Evolutionary conservation across 2,888 invertebrate species (phyloP).

Genomic region (Ectobius pallidus): DNA sequence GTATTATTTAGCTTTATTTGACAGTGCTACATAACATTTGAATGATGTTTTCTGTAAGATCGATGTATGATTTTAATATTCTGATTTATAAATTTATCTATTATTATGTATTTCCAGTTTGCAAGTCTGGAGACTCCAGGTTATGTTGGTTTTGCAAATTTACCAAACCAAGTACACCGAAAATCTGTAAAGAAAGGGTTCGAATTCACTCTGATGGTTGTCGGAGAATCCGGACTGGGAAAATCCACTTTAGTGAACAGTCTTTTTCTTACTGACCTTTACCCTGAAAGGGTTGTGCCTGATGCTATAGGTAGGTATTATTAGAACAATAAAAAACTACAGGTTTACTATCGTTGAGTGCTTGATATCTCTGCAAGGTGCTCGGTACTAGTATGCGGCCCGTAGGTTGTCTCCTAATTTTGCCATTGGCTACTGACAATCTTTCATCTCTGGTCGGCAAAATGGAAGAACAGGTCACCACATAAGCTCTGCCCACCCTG

Average conservation of each 20-base stretch:
- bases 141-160: constrained; percentile 92
- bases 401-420: too few species aligned
- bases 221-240: constrained; percentile 88
- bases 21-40: too few species aligned
- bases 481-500: too few species aligned
- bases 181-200: constrained; percentile 98
- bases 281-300: constrained; percentile 89
- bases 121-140: constrained; percentile 84
- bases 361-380: too few species aligned
- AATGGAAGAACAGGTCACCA: too few species aligned
- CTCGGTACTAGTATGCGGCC: too few species aligned
- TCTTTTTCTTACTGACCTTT: constrained; percentile 91
- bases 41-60: too few species aligned
- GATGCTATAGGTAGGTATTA: constrained; percentile 77
- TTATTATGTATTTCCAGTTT: constrained; percentile 64
- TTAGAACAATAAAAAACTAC: not conserved
- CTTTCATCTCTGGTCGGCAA: too few species aligned
- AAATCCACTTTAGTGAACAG: constrained; percentile 97
- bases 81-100: too few species aligned
- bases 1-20: too few species aligned
- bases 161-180: constrained; percentile 95
- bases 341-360: too few species aligned
- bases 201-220: constrained; percentile 97
- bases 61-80: constrained; percentile 11
- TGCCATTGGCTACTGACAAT: too few species aligned